Evolutionary conservation across 2,888 invertebrate genomes (phyloP).

Genomic region (Tachina lurida): DNA sequence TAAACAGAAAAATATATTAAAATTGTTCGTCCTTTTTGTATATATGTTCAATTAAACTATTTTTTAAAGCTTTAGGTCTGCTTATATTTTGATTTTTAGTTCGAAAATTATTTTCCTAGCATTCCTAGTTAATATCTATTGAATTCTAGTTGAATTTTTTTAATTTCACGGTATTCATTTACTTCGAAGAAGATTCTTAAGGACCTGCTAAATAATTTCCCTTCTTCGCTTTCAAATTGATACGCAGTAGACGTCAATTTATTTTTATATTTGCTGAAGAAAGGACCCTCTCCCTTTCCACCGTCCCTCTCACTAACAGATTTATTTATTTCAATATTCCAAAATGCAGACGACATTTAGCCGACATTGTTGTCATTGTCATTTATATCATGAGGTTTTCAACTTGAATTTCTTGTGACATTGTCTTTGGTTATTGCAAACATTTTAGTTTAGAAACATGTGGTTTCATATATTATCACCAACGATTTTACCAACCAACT

Average conservation of each 20-base stretch:
- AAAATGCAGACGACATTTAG: conserved; percentile 34
- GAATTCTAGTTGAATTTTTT: too few species aligned
- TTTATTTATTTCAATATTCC: conserved; percentile 22
- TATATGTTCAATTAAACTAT: too few species aligned
- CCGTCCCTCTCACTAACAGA: too few species aligned
- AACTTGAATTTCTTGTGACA: conserved; percentile 42
- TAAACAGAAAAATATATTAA: too few species aligned
- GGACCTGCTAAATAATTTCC: neutral
- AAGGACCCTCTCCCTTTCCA: neutral
- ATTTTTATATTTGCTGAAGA: neutral
- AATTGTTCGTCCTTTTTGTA: too few species aligned
- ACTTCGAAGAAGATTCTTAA: neutral
- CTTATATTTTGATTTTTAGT: too few species aligned
- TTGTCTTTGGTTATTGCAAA: conserved; percentile 58
- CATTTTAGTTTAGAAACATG: conserved; percentile 59
- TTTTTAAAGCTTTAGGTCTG: too few species aligned
- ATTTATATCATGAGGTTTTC: conserved; percentile 49
- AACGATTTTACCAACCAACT: conserved; percentile 12
- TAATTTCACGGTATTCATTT: neutral
- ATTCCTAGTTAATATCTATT: too few species aligned
- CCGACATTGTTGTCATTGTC: conserved; percentile 24
- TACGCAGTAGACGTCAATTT: neutral
- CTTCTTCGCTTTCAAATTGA: neutral
- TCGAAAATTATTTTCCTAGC: too few species aligned
- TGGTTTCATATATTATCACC: conserved; percentile 39